A percentile compares a stretch with the other conserved stretches of the same genome.
phyloP scores from a whole-genome alignment of 1,140 invertebrate species.

The Calycopis cecrops region DNA sequence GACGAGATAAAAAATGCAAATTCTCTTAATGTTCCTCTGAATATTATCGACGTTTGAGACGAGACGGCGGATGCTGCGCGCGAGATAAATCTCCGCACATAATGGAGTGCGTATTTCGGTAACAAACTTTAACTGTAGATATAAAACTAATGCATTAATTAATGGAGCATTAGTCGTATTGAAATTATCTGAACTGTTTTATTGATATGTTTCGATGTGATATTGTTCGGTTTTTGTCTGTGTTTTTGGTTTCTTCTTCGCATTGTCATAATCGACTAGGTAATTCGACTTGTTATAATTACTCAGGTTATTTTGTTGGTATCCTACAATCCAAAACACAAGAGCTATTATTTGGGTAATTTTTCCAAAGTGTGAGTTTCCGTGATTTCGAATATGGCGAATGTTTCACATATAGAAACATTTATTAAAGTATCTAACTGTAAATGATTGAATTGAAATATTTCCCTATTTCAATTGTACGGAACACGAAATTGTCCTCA shows the following conservation, averaged over 20 bases:
- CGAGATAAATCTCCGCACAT: background rate
- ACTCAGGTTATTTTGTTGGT: too few species aligned
- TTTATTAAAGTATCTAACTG: background rate
- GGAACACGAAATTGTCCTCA: conserved; percentile 19
- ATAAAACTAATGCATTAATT: background rate
- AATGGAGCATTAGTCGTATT: background rate
- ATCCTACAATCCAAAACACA: too few species aligned
- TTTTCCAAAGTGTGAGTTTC: too few species aligned
- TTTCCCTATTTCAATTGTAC: background rate
- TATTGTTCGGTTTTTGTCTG: too few species aligned
- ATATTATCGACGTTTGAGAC: conserved; percentile 8
- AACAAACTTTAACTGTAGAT: conserved; percentile 3
- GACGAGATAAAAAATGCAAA: conserved; percentile 28
- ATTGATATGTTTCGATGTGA: too few species aligned
- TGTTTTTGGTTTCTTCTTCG: too few species aligned
- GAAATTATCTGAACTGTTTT: too few species aligned
- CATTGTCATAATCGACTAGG: too few species aligned
- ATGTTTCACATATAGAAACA: too few species aligned
- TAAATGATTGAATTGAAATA: conserved; percentile 7
- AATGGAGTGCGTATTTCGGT: conserved; percentile 7
- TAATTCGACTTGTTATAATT: too few species aligned
- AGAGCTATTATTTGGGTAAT: too few species aligned
- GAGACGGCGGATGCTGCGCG: background rate
- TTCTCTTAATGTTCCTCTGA: conserved; percentile 20
- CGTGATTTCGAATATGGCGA: too few species aligned